phyloP scores from a whole-genome alignment of 1,140 invertebrate genomes.

The Mesaphorura yosii region DNA sequence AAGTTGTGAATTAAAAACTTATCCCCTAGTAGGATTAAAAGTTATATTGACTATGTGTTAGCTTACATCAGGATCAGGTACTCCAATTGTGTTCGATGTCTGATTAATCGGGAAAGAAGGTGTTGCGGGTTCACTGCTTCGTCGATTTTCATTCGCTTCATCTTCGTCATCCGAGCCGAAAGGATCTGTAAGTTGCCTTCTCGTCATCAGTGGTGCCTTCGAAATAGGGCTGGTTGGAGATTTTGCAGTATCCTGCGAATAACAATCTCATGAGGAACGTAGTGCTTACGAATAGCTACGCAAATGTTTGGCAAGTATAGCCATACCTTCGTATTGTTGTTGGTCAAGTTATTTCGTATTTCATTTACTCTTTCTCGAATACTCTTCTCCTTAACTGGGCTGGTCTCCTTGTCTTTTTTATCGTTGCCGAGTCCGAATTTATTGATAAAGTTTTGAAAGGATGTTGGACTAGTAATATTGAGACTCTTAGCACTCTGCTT shows the following conservation, averaged over 20 bases:
- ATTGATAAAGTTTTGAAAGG: slow-evolving; percentile 29
- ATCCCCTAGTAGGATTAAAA: too few species aligned
- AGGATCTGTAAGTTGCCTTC: slow-evolving; percentile 73
- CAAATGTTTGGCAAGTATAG: not conserved
- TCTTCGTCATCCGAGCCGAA: slow-evolving; percentile 85
- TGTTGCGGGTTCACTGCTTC: slow-evolving; percentile 22
- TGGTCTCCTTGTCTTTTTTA: slow-evolving; percentile 16
- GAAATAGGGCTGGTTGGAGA: slow-evolving; percentile 10
- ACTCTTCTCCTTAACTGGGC: slow-evolving; percentile 16
- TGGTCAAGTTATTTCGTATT: slow-evolving; percentile 26
- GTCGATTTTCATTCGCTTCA: slow-evolving; percentile 41
- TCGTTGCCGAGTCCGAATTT: slow-evolving; percentile 21
- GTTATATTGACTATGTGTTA: too few species aligned
- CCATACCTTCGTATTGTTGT: slow-evolving; percentile 26
- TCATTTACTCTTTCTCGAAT: slow-evolving; percentile 24
- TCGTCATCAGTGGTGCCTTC: slow-evolving; percentile 55
- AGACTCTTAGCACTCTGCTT: slow-evolving; percentile 13
- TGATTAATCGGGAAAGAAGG: slow-evolving; percentile 12
- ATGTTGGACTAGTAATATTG: slow-evolving; percentile 21
- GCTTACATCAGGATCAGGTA: slow-evolving; percentile 33
- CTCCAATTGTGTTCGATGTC: slow-evolving; percentile 19
- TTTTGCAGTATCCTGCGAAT: not conserved
- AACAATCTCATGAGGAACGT: not conserved
- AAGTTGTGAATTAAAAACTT: too few species aligned
- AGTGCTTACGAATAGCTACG: not conserved